Conservation (phyloP, 1,140 invertebrate genomes). For the Lasioglossum baleicum region DNA sequence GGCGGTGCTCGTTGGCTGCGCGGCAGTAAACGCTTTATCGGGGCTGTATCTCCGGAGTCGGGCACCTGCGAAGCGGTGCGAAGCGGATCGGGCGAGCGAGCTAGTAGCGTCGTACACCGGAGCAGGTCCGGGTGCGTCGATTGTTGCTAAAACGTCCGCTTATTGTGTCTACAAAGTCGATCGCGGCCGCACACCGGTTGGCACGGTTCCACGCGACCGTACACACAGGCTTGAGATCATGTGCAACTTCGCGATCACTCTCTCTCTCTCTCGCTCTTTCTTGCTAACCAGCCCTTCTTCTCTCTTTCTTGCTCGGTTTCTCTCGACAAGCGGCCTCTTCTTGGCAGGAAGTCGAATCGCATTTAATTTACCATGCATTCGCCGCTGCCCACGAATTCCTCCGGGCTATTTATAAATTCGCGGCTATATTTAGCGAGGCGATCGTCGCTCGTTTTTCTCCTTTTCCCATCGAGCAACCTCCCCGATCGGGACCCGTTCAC, state of each 20-base stretch:
- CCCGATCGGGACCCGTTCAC: background rate
- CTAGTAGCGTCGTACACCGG: background rate
- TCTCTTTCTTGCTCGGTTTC: no score
- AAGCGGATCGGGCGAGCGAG: background rate
- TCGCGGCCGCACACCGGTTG: slow-evolving; percentile 31
- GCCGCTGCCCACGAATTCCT: slow-evolving; percentile 33
- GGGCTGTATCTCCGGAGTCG: slow-evolving; percentile 9
- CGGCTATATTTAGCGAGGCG: slow-evolving; percentile 13
- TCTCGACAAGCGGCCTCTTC: slow-evolving; percentile 11
- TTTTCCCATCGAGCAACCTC: background rate
- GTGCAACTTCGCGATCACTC: slow-evolving; percentile 5
- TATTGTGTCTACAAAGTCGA: slow-evolving; percentile 56
- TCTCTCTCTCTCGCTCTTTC: no score
- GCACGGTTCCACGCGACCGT: slow-evolving; percentile 40
- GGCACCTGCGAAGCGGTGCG: slow-evolving; percentile 18
- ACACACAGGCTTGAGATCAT: background rate
- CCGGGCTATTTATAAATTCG: slow-evolving; percentile 31
- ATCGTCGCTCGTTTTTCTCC: background rate
- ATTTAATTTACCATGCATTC: slow-evolving; percentile 43
- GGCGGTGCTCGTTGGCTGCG: background rate
- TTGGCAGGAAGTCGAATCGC: slow-evolving; percentile 46
- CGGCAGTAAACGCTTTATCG: slow-evolving; percentile 18
- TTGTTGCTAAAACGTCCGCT: slow-evolving; percentile 46
- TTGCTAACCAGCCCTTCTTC: no score
- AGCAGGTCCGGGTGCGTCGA: slow-evolving; percentile 39